phyloP scores from a whole-genome alignment of 2,888 invertebrate species.

The Rhamphomyia laevipes region DNA sequence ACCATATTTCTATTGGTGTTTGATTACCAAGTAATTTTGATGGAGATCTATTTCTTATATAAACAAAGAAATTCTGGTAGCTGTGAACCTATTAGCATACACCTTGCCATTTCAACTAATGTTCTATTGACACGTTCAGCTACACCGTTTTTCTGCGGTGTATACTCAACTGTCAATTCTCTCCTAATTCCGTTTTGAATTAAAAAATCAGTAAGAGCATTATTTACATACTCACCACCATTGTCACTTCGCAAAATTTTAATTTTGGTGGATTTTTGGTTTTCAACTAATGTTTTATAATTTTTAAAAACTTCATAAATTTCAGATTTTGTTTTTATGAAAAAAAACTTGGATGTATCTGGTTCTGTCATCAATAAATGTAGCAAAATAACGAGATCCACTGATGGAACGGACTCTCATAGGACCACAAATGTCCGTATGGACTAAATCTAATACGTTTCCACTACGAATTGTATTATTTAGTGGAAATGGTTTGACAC shows the following conservation, averaged over 20 bases:
- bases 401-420: constrained; percentile 9
- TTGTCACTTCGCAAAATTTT: constrained; percentile 13
- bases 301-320: neutral
- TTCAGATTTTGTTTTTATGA: constrained; percentile 10
- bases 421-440: constrained; percentile 13
- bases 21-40: constrained; percentile 4
- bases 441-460: constrained; percentile 8
- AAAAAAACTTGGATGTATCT: constrained; percentile 9
- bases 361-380: constrained; percentile 12
- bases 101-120: constrained; percentile 11
- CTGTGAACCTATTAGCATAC: constrained; percentile 6
- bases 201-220: constrained; percentile 11
- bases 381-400: constrained; percentile 10
- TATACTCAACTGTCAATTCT: constrained; percentile 14
- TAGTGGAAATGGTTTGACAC: too few species aligned
- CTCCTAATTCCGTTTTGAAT: constrained; percentile 11
- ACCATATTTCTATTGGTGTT: constrained; percentile 12
- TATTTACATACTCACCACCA: constrained; percentile 9
- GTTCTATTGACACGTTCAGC: constrained; percentile 15
- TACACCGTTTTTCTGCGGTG: constrained; percentile 18
- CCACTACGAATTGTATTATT: neutral
- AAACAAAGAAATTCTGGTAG: constrained; percentile 7
- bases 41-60: constrained; percentile 9
- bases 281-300: constrained; percentile 5
- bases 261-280: neutral